Conservation (phyloP, 2,888 invertebrate species). For the Galeruca laticollis region DNA sequence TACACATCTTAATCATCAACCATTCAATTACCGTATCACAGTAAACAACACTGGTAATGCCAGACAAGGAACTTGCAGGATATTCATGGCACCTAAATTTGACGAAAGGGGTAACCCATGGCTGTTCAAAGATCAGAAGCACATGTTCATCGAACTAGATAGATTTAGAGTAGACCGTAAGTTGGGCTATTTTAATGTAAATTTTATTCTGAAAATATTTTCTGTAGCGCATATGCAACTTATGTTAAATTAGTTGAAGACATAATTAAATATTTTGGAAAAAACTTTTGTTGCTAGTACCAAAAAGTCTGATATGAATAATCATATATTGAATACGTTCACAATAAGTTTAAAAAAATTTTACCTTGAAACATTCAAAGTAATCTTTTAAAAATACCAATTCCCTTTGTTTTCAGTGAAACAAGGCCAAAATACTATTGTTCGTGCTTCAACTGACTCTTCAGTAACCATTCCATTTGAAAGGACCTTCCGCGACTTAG, state of each 20-base stretch:
- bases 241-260: no score
- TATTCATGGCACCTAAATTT: slow-evolving; percentile 77
- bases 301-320: no score
- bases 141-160: slow-evolving; percentile 80
- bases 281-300: no score
- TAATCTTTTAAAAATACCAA: not conserved
- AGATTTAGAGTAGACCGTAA: slow-evolving; percentile 76
- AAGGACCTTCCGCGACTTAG: slow-evolving; percentile 81
- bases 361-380: no score
- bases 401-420: slow-evolving; percentile 68
- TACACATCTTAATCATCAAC: slow-evolving; percentile 82
- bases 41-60: slow-evolving; percentile 64
- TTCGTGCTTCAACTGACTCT: slow-evolving; percentile 77
- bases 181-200: slow-evolving; percentile 54
- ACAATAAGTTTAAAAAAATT: no score
- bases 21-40: slow-evolving; percentile 73
- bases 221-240: no score
- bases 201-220: not conserved
- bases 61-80: slow-evolving; percentile 74
- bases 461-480: slow-evolving; percentile 88
- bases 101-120: slow-evolving; percentile 77
- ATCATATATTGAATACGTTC: no score
- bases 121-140: slow-evolving; percentile 73
- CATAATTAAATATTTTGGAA: no score
- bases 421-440: slow-evolving; percentile 76